Percentiles rank a stretch among this genome's conserved stretches.
Conservation (phyloP, 2,888 invertebrate species). For the Phorcus lineatus region DNA sequence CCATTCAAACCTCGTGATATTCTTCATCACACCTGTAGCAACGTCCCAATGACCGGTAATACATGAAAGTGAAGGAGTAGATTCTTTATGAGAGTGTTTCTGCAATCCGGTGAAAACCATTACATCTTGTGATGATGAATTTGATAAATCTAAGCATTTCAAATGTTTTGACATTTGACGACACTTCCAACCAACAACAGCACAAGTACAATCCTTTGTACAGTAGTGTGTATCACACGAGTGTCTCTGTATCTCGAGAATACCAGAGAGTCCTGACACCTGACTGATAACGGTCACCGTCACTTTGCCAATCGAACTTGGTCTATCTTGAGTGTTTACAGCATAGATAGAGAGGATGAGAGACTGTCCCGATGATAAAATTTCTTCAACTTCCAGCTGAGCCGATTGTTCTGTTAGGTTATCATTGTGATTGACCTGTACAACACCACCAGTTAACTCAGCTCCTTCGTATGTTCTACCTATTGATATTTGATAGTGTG, state of each 20-base stretch:
- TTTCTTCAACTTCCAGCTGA: not conserved
- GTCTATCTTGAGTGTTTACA: conserved; percentile 21
- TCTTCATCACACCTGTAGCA: not conserved
- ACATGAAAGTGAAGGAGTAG: not conserved
- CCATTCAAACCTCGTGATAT: conserved; percentile 45
- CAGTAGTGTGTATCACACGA: conserved; percentile 28
- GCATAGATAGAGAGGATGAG: conserved; percentile 29
- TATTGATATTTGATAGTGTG: not conserved
- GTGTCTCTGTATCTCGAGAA: conserved; percentile 24
- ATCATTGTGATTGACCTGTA: not conserved
- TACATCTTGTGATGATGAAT: not conserved
- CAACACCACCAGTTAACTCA: not conserved
- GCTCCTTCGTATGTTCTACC: not conserved
- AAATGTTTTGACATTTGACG: not conserved
- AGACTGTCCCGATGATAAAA: conserved; percentile 26
- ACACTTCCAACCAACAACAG: conserved; percentile 11
- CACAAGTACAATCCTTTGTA: conserved; percentile 29
- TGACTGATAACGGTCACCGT: conserved; percentile 30
- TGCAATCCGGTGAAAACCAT: not conserved
- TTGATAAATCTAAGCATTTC: not conserved
- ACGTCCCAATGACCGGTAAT: not conserved
- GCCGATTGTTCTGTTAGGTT: not conserved
- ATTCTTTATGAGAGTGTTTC: too few relatives aligned
- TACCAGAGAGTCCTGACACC: not conserved
- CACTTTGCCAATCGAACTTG: conserved; percentile 35